A percentile compares a stretch with the other conserved stretches of the same genome.
phyloP scores from a whole-genome alignment of 1,140 invertebrate species.

The Drosophila subobscura region DNA sequence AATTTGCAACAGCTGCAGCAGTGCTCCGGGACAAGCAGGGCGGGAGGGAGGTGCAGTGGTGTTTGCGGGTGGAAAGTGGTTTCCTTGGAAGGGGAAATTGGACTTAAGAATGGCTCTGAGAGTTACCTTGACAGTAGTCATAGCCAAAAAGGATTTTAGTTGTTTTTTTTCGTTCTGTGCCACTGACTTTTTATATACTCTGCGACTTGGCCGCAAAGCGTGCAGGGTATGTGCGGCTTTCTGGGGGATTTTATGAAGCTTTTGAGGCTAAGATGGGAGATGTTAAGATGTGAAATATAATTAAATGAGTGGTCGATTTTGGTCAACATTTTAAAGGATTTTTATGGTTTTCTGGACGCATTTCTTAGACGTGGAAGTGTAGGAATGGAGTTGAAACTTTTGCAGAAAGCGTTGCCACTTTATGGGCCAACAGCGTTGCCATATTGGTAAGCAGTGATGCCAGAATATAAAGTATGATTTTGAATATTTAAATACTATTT shows the following conservation, averaged over 20 bases:
- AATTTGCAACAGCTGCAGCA: conserved; percentile 78
- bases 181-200: conserved; percentile 51
- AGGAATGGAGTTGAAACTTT: too few species aligned
- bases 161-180: conserved; percentile 16
- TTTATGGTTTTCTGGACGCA: too few species aligned
- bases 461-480: too few species aligned
- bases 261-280: too few species aligned
- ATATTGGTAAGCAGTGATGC: too few species aligned
- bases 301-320: too few species aligned
- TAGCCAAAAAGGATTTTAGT: conserved; percentile 69
- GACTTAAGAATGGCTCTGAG: conserved; percentile 48
- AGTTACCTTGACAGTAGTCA: conserved; percentile 74
- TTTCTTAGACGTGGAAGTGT: too few species aligned
- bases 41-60: background rate
- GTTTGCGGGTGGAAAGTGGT: conserved; percentile 6
- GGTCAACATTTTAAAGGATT: too few species aligned
- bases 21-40: conserved; percentile 13
- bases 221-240: background rate
- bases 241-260: background rate
- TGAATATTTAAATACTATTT: too few species aligned
- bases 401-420: too few species aligned
- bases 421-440: too few species aligned
- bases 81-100: conserved; percentile 40
- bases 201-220: background rate
- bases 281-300: too few species aligned